Conservation (phyloP, 1,140 invertebrate genomes). For the Metopolophium dirhodum region DNA sequence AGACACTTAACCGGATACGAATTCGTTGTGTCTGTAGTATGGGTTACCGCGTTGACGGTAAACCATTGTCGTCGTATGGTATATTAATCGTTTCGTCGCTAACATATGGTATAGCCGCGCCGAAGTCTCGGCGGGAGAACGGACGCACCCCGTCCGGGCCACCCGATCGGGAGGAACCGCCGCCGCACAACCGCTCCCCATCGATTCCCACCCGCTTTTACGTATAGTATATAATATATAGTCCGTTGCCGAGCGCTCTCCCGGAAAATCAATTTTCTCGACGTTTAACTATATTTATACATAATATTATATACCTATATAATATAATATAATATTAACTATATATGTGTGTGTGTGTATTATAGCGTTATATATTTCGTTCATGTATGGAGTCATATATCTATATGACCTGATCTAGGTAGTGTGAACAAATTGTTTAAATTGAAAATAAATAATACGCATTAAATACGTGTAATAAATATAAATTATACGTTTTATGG, state of each 20-base stretch:
- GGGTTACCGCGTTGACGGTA: background rate
- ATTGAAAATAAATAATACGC: too few species aligned
- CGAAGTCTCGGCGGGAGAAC: background rate
- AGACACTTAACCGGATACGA: background rate
- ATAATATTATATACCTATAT: background rate
- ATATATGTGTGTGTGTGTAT: background rate
- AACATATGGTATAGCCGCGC: slow-evolving; percentile 20
- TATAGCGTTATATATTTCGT: background rate
- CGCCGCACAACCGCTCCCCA: too few species aligned
- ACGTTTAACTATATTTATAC: background rate
- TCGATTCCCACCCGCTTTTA: background rate
- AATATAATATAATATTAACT: too few species aligned
- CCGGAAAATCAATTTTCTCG: slow-evolving; percentile 27
- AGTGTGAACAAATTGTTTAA: too few species aligned
- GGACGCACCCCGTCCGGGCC: background rate
- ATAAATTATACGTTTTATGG: too few species aligned
- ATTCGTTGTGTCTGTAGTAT: too few species aligned
- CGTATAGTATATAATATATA: background rate
- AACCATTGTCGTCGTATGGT: background rate
- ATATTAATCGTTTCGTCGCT: background rate
- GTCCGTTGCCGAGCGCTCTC: background rate
- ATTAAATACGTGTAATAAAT: too few species aligned
- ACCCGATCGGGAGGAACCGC: background rate
- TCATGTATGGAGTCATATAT: too few species aligned
- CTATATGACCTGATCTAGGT: too few species aligned